Evolutionary conservation across 2,888 invertebrate species (phyloP).

Genomic region (Machimus rusticus): DNA sequence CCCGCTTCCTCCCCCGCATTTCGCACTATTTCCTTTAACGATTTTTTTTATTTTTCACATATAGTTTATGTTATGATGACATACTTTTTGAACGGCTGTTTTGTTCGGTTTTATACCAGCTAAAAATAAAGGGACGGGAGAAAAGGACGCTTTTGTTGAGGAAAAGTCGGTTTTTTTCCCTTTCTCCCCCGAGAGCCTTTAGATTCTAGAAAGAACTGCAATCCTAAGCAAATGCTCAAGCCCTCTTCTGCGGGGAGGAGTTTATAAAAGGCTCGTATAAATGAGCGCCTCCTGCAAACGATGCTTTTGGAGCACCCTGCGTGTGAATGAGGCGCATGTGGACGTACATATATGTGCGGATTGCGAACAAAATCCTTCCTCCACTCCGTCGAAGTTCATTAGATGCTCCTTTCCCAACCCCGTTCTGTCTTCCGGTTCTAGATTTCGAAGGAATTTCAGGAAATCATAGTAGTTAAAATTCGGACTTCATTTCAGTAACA

Average conservation of each 20-base stretch:
- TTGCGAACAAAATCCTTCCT: neutral
- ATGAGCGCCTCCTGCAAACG: neutral
- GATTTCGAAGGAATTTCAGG: neutral
- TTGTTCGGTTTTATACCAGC: neutral
- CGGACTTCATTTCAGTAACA: neutral
- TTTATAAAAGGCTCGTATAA: conserved; percentile 3
- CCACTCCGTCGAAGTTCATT: neutral
- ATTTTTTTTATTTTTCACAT: neutral
- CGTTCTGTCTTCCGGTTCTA: neutral
- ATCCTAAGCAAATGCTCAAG: neutral
- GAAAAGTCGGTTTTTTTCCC: neutral
- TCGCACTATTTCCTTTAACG: neutral
- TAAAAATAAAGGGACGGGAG: neutral
- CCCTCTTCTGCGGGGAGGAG: neutral
- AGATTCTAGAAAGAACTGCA: neutral
- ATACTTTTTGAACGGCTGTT: neutral
- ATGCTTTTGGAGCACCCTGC: neutral
- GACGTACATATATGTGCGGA: neutral
- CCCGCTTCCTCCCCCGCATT: neutral
- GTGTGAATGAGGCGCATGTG: neutral
- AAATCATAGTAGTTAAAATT: neutral
- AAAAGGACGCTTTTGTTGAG: neutral
- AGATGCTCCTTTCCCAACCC: neutral
- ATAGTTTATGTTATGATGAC: conserved; percentile 9
- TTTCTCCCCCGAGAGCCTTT: neutral